Conservation (phyloP, 1,140 invertebrate genomes). For the Drosophila quadrilineata region DNA sequence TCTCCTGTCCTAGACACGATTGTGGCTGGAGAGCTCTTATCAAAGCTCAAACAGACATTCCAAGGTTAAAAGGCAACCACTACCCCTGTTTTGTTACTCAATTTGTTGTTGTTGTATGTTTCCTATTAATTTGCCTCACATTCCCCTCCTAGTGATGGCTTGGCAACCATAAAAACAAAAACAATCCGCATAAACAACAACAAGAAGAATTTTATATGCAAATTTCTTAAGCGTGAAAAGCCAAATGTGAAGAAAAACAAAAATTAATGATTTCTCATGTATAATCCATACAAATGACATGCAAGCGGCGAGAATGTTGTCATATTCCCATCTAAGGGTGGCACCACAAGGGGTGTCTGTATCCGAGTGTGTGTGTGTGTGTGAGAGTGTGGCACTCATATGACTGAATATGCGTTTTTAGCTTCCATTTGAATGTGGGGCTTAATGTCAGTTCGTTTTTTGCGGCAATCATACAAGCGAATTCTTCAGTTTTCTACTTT, state of each 20-base stretch:
- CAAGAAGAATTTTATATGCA: conserved; percentile 66
- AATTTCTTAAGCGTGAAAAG: conserved; percentile 56
- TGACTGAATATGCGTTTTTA: conserved; percentile 11
- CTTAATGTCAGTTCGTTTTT: conserved; percentile 50
- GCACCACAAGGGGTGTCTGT: background rate
- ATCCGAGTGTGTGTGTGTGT: too few relatives aligned
- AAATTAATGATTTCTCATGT: conserved; percentile 72
- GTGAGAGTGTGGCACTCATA: conserved; percentile 7
- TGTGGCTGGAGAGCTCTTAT: background rate
- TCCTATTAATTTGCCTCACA: conserved; percentile 57
- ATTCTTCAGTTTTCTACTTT: conserved; percentile 57
- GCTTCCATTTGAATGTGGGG: conserved; percentile 8
- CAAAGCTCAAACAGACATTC: conserved; percentile 13
- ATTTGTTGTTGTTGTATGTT: too few relatives aligned
- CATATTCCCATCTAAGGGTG: background rate
- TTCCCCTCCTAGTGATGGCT: background rate
- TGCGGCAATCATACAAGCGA: conserved; percentile 22
- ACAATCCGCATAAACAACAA: too few relatives aligned
- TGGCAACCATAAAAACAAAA: conserved; percentile 2
- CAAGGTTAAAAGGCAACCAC: conserved; percentile 16
- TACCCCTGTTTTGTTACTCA: too few relatives aligned
- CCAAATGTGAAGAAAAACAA: conserved; percentile 67
- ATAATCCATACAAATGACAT: conserved; percentile 73
- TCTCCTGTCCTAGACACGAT: too few relatives aligned
- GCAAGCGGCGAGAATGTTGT: conserved; percentile 16